Percentiles rank a stretch among this genome's conserved stretches.
These are phyloP conservation scores for Acanthiza pusilla DNA, from an alignment of 2,797 vertebrate genomes.

Conservation along the genomic window DNA sequence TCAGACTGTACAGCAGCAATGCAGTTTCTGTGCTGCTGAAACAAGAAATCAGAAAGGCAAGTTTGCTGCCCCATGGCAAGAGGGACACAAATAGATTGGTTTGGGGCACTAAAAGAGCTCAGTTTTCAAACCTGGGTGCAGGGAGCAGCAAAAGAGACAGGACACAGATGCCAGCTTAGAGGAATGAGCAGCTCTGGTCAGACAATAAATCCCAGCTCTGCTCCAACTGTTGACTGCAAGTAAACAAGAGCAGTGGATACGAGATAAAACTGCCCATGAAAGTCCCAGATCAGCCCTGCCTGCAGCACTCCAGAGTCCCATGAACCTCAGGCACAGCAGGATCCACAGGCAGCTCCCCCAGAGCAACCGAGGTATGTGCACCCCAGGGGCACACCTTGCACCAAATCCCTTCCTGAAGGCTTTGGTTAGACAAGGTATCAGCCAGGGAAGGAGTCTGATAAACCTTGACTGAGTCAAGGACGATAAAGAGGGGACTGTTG, in stretches of 20 bases:
- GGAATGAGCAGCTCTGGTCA: background rate
- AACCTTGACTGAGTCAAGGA: background rate
- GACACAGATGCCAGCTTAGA: background rate
- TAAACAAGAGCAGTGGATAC: background rate
- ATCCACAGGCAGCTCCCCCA: background rate
- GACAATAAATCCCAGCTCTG: background rate
- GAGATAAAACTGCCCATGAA: background rate
- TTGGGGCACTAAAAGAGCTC: background rate
- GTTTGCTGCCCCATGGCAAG: background rate
- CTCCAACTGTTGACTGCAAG: background rate
- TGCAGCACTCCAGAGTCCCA: accelerated
- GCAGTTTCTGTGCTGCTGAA: background rate
- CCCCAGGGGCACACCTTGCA: background rate
- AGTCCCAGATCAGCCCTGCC: background rate
- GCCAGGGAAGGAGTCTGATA: background rate
- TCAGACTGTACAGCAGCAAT: background rate
- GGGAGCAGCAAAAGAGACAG: background rate
- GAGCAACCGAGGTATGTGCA: background rate
- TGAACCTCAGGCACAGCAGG: background rate
- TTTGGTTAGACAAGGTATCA: background rate
- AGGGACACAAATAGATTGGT: background rate
- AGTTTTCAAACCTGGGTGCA: background rate
- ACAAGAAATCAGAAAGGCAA: background rate
- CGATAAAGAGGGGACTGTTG: background rate
- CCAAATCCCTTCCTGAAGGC: background rate